Percentiles rank a stretch among this genome's conserved stretches.
These are phyloP conservation scores for Drosophila merina DNA, from an alignment of 2,888 invertebrate species.

Conservation along the genomic window DNA sequence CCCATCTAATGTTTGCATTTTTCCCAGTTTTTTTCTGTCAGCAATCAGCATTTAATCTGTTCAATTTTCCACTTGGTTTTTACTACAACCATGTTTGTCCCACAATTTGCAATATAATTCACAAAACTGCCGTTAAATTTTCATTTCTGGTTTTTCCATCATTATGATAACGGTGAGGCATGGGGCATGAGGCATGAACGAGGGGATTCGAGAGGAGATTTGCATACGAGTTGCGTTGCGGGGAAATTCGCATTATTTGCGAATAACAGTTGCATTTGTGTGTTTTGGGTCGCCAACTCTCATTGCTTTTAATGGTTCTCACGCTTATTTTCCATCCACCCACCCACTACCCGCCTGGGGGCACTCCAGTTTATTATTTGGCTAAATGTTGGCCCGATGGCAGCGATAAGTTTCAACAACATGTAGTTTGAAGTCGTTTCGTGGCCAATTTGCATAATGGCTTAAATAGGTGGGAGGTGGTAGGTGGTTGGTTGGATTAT, in stretches of 20 bases:
- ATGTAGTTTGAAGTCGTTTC: constrained; percentile 61
- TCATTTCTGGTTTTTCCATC: constrained; percentile 45
- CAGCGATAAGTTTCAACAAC: constrained; percentile 60
- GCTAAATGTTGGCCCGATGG: constrained; percentile 59
- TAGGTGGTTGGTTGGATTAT: no score
- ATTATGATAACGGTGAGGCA: constrained; percentile 57
- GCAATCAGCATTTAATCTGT: constrained; percentile 28
- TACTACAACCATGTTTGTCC: constrained; percentile 30
- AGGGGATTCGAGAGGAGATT: constrained; percentile 37
- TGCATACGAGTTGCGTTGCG: constrained; percentile 49
- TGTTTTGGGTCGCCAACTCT: constrained; percentile 29
- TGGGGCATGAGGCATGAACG: not conserved
- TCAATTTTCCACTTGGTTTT: constrained; percentile 40
- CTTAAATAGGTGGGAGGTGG: constrained; percentile 11
- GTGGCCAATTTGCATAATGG: constrained; percentile 68
- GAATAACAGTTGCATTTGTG: constrained; percentile 45
- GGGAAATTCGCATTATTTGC: constrained; percentile 40
- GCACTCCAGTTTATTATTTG: constrained; percentile 63
- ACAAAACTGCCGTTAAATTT: constrained; percentile 57
- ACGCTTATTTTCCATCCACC: constrained; percentile 42
- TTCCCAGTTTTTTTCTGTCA: no score
- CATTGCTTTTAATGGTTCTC: constrained; percentile 46
- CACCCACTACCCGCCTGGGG: constrained; percentile 5
- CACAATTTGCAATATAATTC: constrained; percentile 41
- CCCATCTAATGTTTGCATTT: no score